Conservation (phyloP, 2,888 invertebrate genomes). For the Phragmatobia fuliginosa region DNA sequence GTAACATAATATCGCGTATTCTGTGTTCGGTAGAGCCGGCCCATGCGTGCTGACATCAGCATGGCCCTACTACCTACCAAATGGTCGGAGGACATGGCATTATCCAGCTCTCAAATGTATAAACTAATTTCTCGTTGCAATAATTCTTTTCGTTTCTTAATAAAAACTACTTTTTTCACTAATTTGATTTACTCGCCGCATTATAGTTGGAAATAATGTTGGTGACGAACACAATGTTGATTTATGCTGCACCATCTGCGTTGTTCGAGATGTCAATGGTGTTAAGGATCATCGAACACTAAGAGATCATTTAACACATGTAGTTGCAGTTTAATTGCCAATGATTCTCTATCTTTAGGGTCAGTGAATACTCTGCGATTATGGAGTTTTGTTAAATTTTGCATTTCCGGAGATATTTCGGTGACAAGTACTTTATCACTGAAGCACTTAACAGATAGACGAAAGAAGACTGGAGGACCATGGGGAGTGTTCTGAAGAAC, state of each 20-base stretch:
- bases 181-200: conserved; percentile 51
- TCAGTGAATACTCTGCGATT: neutral
- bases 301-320: conserved; percentile 22
- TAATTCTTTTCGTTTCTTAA: conserved; percentile 47
- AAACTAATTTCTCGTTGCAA: conserved; percentile 35
- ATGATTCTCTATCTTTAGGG: neutral
- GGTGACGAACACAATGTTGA: conserved; percentile 45
- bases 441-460: too few relatives aligned
- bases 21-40: too few relatives aligned
- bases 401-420: too few relatives aligned
- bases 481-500: too few relatives aligned
- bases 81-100: too few relatives aligned
- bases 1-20: too few relatives aligned
- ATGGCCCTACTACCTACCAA: too few relatives aligned
- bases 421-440: too few relatives aligned
- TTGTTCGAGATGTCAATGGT: conserved; percentile 48
- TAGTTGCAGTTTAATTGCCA: conserved; percentile 15
- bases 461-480: too few relatives aligned
- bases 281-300: conserved; percentile 31
- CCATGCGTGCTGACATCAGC: too few relatives aligned
- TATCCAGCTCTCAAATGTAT: conserved; percentile 25
- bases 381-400: too few relatives aligned
- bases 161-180: conserved; percentile 48
- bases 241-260: conserved; percentile 46
- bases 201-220: conserved; percentile 44